Evolutionary conservation across 1,140 invertebrate species (phyloP).

Genomic region (Panagrolaimus sp.): DNA sequence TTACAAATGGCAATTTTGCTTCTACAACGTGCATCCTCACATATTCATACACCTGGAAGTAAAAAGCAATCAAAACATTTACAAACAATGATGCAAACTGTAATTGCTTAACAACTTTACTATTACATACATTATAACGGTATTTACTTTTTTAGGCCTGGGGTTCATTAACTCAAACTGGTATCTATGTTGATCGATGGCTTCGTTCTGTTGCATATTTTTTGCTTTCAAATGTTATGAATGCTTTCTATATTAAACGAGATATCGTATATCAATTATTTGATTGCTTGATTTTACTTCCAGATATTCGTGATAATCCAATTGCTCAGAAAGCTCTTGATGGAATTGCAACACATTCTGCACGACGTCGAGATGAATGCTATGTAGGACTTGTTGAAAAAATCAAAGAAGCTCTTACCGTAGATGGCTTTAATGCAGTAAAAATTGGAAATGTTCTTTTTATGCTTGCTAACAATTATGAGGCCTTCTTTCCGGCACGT

Average conservation of each 20-base stretch:
- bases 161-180: neutral
- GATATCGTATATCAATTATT: neutral
- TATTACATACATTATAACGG: no score
- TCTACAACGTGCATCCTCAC: neutral
- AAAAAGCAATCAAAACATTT: neutral
- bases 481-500: neutral
- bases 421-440: neutral
- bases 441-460: neutral
- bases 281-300: neutral
- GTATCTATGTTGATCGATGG: neutral
- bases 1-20: neutral
- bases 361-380: neutral
- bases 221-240: neutral
- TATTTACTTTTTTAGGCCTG: no score
- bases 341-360: neutral
- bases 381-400: neutral
- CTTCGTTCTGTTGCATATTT: neutral
- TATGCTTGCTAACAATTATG: constrained; percentile 3
- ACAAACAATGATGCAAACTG: neutral
- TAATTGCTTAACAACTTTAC: no score
- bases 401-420: neutral
- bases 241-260: neutral
- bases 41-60: constrained; percentile 2
- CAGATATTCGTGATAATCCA: neutral
- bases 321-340: neutral